A percentile compares a stretch with the other conserved stretches of the same genome.
phyloP scores from a whole-genome alignment of 2,888 invertebrate species.

The Conus canariensis region DNA sequence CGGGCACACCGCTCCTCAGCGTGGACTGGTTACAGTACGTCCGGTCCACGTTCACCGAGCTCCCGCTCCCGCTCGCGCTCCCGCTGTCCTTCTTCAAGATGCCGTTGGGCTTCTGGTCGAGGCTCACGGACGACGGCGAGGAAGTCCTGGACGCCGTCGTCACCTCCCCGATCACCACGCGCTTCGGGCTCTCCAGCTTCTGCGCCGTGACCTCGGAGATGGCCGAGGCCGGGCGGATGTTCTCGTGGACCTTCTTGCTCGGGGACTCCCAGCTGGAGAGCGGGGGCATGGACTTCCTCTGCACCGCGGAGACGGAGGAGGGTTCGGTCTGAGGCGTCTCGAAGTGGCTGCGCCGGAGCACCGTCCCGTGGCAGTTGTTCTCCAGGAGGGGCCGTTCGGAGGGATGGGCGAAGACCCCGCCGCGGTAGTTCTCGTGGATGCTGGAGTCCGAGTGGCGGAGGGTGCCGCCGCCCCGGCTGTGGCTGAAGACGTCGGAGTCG shows the following conservation, averaged over 20 bases:
- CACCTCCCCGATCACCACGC: slow-evolving; percentile 51
- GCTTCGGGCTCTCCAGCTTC: slow-evolving; percentile 51
- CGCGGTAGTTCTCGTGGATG: neutral
- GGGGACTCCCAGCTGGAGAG: slow-evolving; percentile 40
- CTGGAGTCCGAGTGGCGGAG: neutral
- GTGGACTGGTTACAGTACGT: slow-evolving; percentile 2
- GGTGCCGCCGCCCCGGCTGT: neutral
- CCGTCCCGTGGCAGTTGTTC: slow-evolving; percentile 47
- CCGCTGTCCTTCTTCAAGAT: slow-evolving; percentile 49
- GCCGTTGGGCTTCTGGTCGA: slow-evolving; percentile 51
- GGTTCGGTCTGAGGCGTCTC: neutral
- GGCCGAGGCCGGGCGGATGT: slow-evolving; percentile 58
- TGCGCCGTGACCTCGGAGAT: slow-evolving; percentile 53
- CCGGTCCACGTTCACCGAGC: neutral
- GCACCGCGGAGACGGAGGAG: neutral
- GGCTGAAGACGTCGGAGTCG: neutral
- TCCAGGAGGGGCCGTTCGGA: neutral
- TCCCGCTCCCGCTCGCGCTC: slow-evolving; percentile 1
- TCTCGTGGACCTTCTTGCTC: slow-evolving; percentile 44
- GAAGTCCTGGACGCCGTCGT: slow-evolving; percentile 45
- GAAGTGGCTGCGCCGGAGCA: slow-evolving; percentile 22
- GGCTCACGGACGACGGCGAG: slow-evolving; percentile 32
- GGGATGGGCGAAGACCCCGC: neutral
- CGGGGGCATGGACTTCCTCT: slow-evolving; percentile 56
- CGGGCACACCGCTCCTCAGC: neutral